Conservation (phyloP, 2,888 invertebrate species). For the Nineta flava region DNA sequence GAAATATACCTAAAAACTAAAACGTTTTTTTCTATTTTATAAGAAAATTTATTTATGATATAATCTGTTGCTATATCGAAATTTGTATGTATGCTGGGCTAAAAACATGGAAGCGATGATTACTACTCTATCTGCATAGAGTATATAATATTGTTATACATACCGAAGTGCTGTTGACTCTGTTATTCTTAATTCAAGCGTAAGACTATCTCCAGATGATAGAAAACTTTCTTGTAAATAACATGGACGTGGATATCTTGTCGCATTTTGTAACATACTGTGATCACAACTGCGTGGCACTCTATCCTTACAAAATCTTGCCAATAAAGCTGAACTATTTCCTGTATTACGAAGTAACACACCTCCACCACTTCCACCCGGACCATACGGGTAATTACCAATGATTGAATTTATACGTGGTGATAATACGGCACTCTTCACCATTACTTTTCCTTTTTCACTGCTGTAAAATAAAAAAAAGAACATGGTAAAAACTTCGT, state of each 20-base stretch:
- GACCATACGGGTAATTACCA: background rate
- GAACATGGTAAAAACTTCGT: no score
- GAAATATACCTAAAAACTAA: no score
- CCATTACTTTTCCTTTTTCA: slow-evolving; percentile 1
- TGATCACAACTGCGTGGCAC: slow-evolving; percentile 74
- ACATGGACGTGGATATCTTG: slow-evolving; percentile 54
- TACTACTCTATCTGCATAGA: no score
- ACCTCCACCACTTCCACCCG: background rate
- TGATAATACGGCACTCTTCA: background rate
- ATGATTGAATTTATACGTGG: slow-evolving; percentile 2
- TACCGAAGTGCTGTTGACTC: slow-evolving; percentile 76
- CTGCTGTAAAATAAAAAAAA: slow-evolving; percentile 1
- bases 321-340: slow-evolving; percentile 60
- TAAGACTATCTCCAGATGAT: slow-evolving; percentile 64
- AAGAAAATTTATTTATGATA: no score
- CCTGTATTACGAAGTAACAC: slow-evolving; percentile 32
- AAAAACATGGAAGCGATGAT: no score
- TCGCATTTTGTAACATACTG: slow-evolving; percentile 40
- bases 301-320: slow-evolving; percentile 66
- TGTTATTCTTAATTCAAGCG: slow-evolving; percentile 59
- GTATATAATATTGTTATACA: no score
- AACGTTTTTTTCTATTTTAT: no score
- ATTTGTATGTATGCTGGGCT: no score
- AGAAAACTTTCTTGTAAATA: slow-evolving; percentile 68
- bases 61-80: no score